Evolutionary conservation across 2,113 vertebrate genomes (phyloP), one percentile per base, ranked within the genome.

Genomic region (Gallinago media): DNA sequence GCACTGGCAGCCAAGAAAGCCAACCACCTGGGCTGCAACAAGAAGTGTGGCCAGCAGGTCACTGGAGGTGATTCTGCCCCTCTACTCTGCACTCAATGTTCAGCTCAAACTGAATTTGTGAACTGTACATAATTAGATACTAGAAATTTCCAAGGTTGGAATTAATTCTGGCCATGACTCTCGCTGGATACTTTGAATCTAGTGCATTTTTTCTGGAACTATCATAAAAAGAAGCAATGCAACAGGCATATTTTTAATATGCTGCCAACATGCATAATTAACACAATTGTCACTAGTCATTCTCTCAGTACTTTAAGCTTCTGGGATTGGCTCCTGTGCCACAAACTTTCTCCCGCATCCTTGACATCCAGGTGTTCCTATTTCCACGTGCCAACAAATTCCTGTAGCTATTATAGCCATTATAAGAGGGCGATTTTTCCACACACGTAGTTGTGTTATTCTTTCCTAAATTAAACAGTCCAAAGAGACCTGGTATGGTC

Each of bases 381-480:
- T 82, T 82, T 83, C 75, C 87, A 92, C 56, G 91, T 31, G 74
- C 52, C 75, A 67, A 36, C 38, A 92, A 66, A 82, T 94, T 78
- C 71, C 75, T 88, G n/a, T 6, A 38, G 56, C 79, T 94, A 58
- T 54, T 62, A 20, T 20, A 91, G 83, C 40, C 14, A 79, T 91
- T 75, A 95, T 44, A 71, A 91, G 89, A 78, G 94, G 61, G 75
- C 75, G 75, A 65, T 85, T 88, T 27, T 92, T 80, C 61, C 42
- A 67, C 56, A 67, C 86, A 66, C 6, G 2, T 70, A 88, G 50
- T 50, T 20, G 7, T 62, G 71, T 91, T 88, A 63, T 66, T 94
- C 86, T 85, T 92, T 91, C 62, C 42, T 81, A 95, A 92, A 77
- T 56, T 85, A 89, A 86, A 90, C 46, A 85, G 50, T 38, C 55